These are phyloP conservation scores for Phylloscopus collybita DNA, from an alignment of 2,797 vertebrate genomes.

Conservation along the genomic window DNA sequence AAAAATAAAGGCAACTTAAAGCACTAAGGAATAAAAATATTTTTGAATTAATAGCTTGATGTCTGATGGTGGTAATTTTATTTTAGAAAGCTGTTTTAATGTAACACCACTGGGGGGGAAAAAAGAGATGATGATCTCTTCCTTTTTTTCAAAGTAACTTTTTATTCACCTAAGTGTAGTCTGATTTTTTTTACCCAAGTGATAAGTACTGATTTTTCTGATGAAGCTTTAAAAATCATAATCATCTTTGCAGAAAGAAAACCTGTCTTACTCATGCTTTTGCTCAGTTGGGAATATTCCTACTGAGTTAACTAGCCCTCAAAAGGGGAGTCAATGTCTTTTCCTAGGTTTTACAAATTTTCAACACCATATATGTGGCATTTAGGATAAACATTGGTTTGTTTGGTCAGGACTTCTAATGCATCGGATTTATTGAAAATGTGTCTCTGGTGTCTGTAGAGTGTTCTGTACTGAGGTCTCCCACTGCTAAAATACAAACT, in stretches of 20 bases:
- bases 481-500: not conserved
- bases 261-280: not conserved
- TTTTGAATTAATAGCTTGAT: not conserved
- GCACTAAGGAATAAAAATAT: not conserved
- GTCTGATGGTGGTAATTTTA: not conserved
- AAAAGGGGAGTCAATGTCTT: not conserved
- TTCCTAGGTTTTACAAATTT: not conserved
- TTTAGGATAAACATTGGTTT: not conserved
- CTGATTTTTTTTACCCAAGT: not conserved
- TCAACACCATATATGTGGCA: rapidly evolving
- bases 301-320: not conserved
- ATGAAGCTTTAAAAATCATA: not conserved
- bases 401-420: not conserved
- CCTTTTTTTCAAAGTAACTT: not conserved
- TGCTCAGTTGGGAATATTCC: not conserved
- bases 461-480: not conserved
- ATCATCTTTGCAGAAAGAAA: not conserved
- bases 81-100: not conserved
- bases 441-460: not conserved
- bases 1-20: not conserved
- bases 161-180: not conserved
- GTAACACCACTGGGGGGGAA: not conserved
- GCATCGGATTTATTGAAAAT: not conserved
- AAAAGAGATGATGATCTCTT: not conserved
- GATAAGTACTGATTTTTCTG: not conserved